Base-by-base conservation (phyloP, 1,140 invertebrate species). In the Pseudachorutes palmiensis region DNA sequence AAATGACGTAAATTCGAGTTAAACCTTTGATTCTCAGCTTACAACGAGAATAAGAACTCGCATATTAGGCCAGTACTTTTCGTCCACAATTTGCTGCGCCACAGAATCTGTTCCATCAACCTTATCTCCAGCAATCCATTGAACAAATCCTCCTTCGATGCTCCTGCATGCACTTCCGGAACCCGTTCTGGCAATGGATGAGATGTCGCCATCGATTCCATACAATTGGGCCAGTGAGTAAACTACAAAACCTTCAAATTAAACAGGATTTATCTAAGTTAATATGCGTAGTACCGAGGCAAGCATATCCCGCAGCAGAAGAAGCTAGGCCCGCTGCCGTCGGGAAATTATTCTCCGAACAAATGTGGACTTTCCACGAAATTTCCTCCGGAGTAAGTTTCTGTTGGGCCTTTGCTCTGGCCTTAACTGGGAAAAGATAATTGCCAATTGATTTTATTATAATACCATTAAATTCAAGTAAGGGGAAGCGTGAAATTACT, bases 301-400 rank as follows among this genome's bases (percentile, higher is more conserved):
- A 95, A 28, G 97, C 94, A 81, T 97, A 99, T 28, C 97, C 97
- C 65, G 97, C 94, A 65, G 97, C 97, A 69, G 95, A 98, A 2
- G 94, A 98, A 3, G 97, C 97, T 30, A 99, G 81, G 1, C 97
- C 97, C 70, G 97, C 95, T 28, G 95, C 95, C 24, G 96, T 98
- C 24, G 97, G 97, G 78, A 99, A 99, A 82, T 98, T 99, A 79
- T 99, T 99, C 75, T 87, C 85, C 0, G 96, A 98, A 77, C 87
- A 91, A 72, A 98, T 89, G 72, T 88, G 88, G 29, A 97, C 75
- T 75, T 92, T 87, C 86, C 87, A 91, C 72, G 77, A 82, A 68
- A 73, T 74, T 55, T 69, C 73, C 32, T 75, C 64, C 69, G 75
- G 1, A 75, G 65, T 73, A 69, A 80, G 77, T 78, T 83, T 77